phyloP scores from a whole-genome alignment of 2,888 invertebrate species.

The Papilio gigon region DNA sequence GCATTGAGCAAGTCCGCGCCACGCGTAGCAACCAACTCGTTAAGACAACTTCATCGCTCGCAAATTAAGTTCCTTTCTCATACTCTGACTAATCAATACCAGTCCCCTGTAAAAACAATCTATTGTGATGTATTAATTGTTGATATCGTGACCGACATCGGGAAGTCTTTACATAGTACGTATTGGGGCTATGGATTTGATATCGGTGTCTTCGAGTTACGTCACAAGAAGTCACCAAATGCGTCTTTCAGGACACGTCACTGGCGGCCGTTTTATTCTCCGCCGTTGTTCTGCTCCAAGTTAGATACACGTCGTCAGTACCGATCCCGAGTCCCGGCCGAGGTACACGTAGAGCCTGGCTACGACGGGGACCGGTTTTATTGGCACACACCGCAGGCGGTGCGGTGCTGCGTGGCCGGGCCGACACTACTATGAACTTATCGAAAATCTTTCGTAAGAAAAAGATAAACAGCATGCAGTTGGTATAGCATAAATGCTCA shows the following conservation, averaged over 20 bases:
- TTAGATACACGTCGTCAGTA: neutral
- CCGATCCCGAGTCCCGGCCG: neutral
- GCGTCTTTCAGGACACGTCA: neutral
- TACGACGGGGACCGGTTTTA: constrained; percentile 52
- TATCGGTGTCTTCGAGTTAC: no score
- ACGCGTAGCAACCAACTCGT: constrained; percentile 65
- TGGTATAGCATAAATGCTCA: no score
- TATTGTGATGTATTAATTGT: no score
- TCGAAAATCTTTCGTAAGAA: neutral
- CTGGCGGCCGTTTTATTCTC: neutral
- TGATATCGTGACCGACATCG: no score
- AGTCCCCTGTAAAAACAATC: no score
- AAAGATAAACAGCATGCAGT: neutral
- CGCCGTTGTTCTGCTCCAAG: neutral
- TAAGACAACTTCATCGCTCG: neutral
- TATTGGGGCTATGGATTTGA: no score
- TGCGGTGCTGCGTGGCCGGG: no score
- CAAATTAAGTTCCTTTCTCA: neutral
- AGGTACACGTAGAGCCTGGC: constrained; percentile 46
- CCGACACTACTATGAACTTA: constrained; percentile 10
- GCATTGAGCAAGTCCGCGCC: constrained; percentile 41
- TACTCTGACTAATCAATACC: neutral
- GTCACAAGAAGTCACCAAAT: no score
- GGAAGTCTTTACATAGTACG: no score
- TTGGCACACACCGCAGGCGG: constrained; percentile 51